Conservation (phyloP, 2,113 vertebrate genomes). For the Arenaria interpres region DNA sequence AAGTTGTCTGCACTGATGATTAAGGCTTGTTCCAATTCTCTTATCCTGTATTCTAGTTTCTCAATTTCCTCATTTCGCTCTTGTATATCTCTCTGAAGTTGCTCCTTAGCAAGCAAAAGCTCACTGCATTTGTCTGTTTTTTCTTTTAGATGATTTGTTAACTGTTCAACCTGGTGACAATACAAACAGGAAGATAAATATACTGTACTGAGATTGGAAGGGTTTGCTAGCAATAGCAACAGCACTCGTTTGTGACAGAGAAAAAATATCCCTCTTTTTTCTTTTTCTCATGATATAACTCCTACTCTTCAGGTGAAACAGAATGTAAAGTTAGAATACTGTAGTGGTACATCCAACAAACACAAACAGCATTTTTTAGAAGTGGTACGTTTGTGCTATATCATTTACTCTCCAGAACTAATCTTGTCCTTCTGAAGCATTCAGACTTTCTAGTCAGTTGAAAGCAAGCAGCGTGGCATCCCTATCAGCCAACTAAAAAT, state of each 20-base stretch:
- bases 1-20: constrained; percentile 82
- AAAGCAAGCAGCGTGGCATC: neutral
- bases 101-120: constrained; percentile 89
- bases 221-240: neutral
- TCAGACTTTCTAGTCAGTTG: neutral
- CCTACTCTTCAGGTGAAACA: neutral
- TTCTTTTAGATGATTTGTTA: constrained; percentile 90
- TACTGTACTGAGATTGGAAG: neutral
- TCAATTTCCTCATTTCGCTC: constrained; percentile 94
- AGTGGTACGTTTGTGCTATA: neutral
- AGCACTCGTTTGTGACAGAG: neutral
- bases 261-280: neutral
- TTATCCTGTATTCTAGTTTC: constrained; percentile 87
- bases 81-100: constrained; percentile 88
- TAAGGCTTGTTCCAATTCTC: constrained; percentile 91
- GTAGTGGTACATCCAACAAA: neutral
- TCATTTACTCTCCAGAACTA: neutral
- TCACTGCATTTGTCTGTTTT: constrained; percentile 97
- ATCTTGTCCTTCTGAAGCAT: neutral
- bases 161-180: constrained; percentile 85
- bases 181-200: neutral
- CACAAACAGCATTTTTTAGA: neutral
- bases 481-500: neutral
- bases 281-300: neutral
- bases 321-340: neutral